Evolutionary conservation across 1,140 invertebrate species (phyloP), one percentile per base, ranked within the genome.

Genomic region (Trypoxylus dichotomus): DNA sequence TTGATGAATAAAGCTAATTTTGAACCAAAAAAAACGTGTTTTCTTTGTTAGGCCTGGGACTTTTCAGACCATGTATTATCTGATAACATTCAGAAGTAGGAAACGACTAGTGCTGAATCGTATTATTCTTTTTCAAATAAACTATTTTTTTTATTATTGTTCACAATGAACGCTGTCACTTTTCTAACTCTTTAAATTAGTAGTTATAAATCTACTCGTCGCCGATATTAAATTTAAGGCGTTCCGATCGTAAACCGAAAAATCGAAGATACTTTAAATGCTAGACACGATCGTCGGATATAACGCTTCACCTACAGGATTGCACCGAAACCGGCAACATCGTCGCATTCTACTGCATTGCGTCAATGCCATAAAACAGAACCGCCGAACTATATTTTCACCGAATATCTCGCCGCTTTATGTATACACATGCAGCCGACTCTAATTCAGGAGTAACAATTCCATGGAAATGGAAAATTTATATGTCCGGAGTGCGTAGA

Each of bases 321-420:
- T 63, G 60, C 60, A 63, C 24, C 25, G 60, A 21, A 19, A 1
- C 47, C 13, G 60, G 60, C 7, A 10, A 24, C 2, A 6, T 15
- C 60, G 60, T 68, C 60, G 60, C 60, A 68, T 68, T 27, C 6
- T 63, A 63, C 60, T 63, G 60, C 60, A 68, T 24, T 68, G 60
- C 60, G 60, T 24, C 60, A 68, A 8, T 27, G 21, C 60, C 19
- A 11, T 63, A 24, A 27, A 63, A 63, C 25, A 63, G 60, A 27
- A 21, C 25, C 60, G 21, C 60, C 60, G 19, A 63, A 63, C 60
- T 63, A 63, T 11, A 47, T 63, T 63, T 27, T 63, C 60, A 13
- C 60, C 11, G 60, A 68, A 68, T 68, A 27, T 25, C 24, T 21
- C 21, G 27, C 7, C 24, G 32, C 21, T 25, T 13, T 54, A 54